Base-by-base conservation (phyloP, 2,113 vertebrate genomes). In the Crocuta crocuta region DNA sequence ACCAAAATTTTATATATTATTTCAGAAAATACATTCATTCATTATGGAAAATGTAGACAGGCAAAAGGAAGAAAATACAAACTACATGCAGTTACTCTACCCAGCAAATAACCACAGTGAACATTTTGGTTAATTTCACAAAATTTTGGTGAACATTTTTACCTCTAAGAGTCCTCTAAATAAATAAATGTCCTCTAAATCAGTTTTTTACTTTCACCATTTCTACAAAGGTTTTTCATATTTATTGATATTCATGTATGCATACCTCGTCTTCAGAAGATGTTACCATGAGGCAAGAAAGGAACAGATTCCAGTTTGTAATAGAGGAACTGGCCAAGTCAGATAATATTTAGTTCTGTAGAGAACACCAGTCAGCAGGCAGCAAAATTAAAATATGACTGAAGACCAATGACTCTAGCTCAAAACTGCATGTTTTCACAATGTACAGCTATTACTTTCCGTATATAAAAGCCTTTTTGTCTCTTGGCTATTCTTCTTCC, bases 401-500 rank as follows among this genome's bases (percentile, higher is more conserved):
- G 23, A 82, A 88, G 65, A 89, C 31, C 0, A 0, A 92, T 50
- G 82, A 23, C 58, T 92, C 79, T 61, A 74, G 35, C 43, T 89
- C 39, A 74, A 95, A 94, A 95, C 4, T 16, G 13, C 79, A 26
- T 19, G 58, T 35, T 68, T 89, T 80, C 66, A 90, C 55, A 68
- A 70, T 61, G 55, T 35, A 93, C 3, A 82, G 87, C 50, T 58
- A 66, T 94, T 95, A 65, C 33, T 76, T 94, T 95, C 50, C 85
- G 4, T 53, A 70, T 43, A 84, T 31, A 83, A 70, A 79, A 71
- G 43, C 68, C 58, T 35, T 74, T 89, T 95, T 53, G 87, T 58
- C 78, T 95, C 82, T 92, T 91, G 45, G 33, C 66, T 88, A 74
- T 82, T 95, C 66, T 96, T 92, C 76, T 89, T 73, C 73, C 33